Conservation (phyloP, 2,888 invertebrate species). For the Eurytoma adleriae region DNA sequence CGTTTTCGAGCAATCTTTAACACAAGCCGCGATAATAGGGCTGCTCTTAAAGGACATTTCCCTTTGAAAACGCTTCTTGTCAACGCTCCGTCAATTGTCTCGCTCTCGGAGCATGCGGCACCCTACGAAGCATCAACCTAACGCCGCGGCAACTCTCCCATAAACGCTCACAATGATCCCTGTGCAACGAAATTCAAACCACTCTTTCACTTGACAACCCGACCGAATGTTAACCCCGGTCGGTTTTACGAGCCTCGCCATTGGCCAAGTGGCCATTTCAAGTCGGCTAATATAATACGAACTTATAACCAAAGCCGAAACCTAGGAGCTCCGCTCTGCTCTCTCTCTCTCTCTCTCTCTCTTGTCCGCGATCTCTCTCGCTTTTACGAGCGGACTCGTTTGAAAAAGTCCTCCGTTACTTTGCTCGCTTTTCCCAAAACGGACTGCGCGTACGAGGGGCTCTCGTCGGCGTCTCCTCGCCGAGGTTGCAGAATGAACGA, state of each 20-base stretch:
- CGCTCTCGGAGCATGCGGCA: not conserved
- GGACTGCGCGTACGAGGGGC: not conserved
- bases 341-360: constrained; percentile 57
- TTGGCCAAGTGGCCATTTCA: constrained; percentile 70
- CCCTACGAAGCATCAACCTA: not conserved
- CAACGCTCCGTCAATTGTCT: constrained; percentile 42
- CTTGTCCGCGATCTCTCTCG: constrained; percentile 31
- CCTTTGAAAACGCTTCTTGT: constrained; percentile 43
- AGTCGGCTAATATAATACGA: constrained; percentile 75
- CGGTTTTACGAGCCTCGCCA: constrained; percentile 73
- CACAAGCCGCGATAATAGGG: not conserved
- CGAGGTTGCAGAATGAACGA: constrained; percentile 1
- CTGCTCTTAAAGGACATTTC: constrained; percentile 21
- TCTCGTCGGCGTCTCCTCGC: not conserved
- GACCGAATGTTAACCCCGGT: constrained; percentile 74
- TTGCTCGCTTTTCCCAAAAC: constrained; percentile 66
- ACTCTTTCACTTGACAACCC: constrained; percentile 75
- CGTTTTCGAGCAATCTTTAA: no score
- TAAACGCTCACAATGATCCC: constrained; percentile 68
- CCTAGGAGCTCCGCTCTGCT: constrained; percentile 66
- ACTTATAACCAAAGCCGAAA: constrained; percentile 74
- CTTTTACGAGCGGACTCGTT: constrained; percentile 73
- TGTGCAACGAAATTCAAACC: constrained; percentile 70
- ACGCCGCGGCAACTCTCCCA: constrained; percentile 20
- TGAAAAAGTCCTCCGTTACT: constrained; percentile 73